Base-by-base conservation (phyloP, 1,140 invertebrate genomes). In the Cardiocondyla obscurior region DNA sequence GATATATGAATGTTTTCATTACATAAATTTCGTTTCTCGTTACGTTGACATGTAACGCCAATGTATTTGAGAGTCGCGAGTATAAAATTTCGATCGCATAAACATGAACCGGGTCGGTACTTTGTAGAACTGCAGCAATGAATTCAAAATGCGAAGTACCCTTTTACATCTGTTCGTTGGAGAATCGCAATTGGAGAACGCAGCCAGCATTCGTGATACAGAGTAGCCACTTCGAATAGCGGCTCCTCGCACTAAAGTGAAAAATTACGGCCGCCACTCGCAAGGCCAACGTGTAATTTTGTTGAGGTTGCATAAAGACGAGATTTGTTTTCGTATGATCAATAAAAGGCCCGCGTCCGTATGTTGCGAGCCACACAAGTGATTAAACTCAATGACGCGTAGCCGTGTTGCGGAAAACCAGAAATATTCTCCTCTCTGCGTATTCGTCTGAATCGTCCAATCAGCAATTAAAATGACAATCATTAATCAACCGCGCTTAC, bases 221-320 rank as follows among this genome's bases (percentile, higher is more conserved):
- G n/a, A 12, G n/a, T 36, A 16, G 57, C 42, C 19, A 64, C 19
- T 64, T 76, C 19, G 42, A 36, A 19, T 44, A 28, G 28, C 28
- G 73, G 19, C 36, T 42, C 22, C 36, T 46, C 57, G 58, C 58
- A 64, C 19, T 76, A 76, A 76, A 76, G 58, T 76, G 73, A 76
- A 76, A 76, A 76, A 76, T 76, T 76, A 76, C 58, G 73, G 39
- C 42, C 25, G 44, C 39, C 55, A 28, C 72, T 76, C 39, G 57
- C 49, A 8, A n/a, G 33, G 22, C 14, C 70, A 73, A 25, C 42
- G 73, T 8, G 42, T 42, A 64, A 76, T 76, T 76, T 33, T 49
- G 57, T 49, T 36, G 5, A 14, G 30, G 30, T 64, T 49, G 58
- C 30, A 64, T 64, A 76, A 76, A 64, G 30, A 25, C 49, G 58